Evolutionary conservation across 2,888 invertebrate species (phyloP).

Genomic region (Mechanitis messenoides): DNA sequence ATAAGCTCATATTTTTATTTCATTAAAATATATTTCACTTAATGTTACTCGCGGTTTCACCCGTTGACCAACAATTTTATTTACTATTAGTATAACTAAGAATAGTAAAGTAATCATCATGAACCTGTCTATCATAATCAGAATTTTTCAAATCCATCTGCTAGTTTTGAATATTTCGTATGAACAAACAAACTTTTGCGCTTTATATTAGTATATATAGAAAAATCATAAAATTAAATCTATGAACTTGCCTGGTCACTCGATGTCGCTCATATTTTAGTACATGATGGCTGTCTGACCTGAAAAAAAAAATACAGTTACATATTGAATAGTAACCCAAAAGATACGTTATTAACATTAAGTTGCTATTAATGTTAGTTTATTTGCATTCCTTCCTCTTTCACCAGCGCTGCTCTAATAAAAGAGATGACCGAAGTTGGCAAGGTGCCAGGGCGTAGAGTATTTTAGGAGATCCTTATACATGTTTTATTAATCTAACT

Average conservation of each 20-base stretch:
- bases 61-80: too few relatives aligned
- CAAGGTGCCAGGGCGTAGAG: constrained; percentile 47
- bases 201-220: too few relatives aligned
- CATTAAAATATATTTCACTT: too few relatives aligned
- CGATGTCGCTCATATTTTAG: neutral
- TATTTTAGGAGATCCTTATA: constrained; percentile 72
- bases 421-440: constrained; percentile 54
- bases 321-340: neutral
- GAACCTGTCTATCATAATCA: too few relatives aligned
- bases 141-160: too few relatives aligned
- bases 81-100: too few relatives aligned
- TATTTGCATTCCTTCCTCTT: constrained; percentile 35
- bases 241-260: neutral
- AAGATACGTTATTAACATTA: too few relatives aligned
- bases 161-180: too few relatives aligned
- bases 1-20: too few relatives aligned
- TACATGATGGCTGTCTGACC: neutral
- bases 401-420: constrained; percentile 32
- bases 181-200: too few relatives aligned
- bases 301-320: neutral
- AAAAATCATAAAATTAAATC: neutral
- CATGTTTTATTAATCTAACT: constrained; percentile 71
- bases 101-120: too few relatives aligned
- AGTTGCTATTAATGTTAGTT: neutral
- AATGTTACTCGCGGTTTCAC: too few relatives aligned